Base-by-base conservation (phyloP, 1,140 invertebrate genomes). In the Drosophila micromelanica region DNA sequence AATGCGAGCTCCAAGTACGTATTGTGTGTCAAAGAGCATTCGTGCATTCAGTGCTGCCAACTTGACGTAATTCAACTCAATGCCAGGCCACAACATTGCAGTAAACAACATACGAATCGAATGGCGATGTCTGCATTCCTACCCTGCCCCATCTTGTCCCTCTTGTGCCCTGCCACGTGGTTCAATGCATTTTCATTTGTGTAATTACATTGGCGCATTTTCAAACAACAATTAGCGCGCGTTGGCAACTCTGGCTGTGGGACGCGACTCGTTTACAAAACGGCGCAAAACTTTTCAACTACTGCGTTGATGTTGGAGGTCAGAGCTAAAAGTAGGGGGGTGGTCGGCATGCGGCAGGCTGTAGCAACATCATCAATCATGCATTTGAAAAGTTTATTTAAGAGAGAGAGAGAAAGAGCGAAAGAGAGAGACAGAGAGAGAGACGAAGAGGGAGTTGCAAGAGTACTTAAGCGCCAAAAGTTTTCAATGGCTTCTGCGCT, bases 331-430 rank as follows among this genome's bases (percentile, higher is more conserved):
- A 20, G 32, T 30, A n/a, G 37, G 11, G 9, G 20, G 45, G 9
- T 43, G 13, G 30, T 20, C 2, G 17, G 40, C 27, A 45, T 15
- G 35, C 12, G 32, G 42, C 51, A 46, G 55, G 38, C 13, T 51
- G 54, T 45, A 13, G 82, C 67, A 73, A 89, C 78, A 87, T 82
- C 82, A 87, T 87, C 84, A 87, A 87, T 87, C 82, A 87, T 87
- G 79, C 75, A 87, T 82, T 87, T 87, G 78, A 82, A 87, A 87
- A 87, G 82, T 86, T 86, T 87, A 86, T 87, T 87, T 76, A 78
- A 77, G 11, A 51, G 38, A 45, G 37, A 13, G 12, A 42, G 37
- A 46, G 45, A 54, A 20, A 5, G 23, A 9, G 48, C 11, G 9
- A n/a, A 2, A 49, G 35, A 30, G 43, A n/a, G 32, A 35, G 46